phyloP scores from a whole-genome alignment of 2,888 invertebrate species.

The Lasioglossum zephyrum region DNA sequence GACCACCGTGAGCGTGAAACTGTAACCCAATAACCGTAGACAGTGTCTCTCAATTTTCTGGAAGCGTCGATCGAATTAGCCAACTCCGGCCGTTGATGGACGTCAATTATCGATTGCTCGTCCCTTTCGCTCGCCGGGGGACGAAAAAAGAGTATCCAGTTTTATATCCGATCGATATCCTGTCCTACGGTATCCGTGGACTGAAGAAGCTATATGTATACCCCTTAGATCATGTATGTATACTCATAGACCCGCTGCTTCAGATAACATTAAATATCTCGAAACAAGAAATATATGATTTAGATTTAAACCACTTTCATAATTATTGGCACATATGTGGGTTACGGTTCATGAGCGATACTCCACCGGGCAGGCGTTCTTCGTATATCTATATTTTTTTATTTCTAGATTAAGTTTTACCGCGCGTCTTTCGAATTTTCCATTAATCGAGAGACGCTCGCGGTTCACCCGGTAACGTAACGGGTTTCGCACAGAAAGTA shows the following conservation, averaged over 20 bases:
- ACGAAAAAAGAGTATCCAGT: background rate
- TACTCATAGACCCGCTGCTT: too few species aligned
- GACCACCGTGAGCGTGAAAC: slow-evolving; percentile 73
- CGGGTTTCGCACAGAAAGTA: slow-evolving; percentile 18
- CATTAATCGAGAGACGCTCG: slow-evolving; percentile 11
- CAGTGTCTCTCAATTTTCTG: slow-evolving; percentile 68
- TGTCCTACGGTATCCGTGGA: background rate
- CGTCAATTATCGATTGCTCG: slow-evolving; percentile 1
- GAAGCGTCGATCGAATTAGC: slow-evolving; percentile 22
- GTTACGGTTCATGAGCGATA: background rate
- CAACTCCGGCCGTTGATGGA: background rate
- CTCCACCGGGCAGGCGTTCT: background rate
- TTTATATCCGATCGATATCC: background rate
- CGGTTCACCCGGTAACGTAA: slow-evolving; percentile 19
- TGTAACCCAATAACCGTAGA: slow-evolving; percentile 72
- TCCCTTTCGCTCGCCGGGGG: background rate
- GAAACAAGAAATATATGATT: too few species aligned
- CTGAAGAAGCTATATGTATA: background rate
- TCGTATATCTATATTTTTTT: background rate
- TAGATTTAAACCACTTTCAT: too few species aligned
- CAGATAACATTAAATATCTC: too few species aligned
- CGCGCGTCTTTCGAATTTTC: background rate
- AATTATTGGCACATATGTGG: too few species aligned
- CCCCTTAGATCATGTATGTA: too few species aligned
- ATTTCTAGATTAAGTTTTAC: background rate